A percentile compares a stretch with the other conserved stretches of the same genome.
Conservation (phyloP, 2,113 vertebrate genomes). For the Phylloscopus trochiloides region DNA sequence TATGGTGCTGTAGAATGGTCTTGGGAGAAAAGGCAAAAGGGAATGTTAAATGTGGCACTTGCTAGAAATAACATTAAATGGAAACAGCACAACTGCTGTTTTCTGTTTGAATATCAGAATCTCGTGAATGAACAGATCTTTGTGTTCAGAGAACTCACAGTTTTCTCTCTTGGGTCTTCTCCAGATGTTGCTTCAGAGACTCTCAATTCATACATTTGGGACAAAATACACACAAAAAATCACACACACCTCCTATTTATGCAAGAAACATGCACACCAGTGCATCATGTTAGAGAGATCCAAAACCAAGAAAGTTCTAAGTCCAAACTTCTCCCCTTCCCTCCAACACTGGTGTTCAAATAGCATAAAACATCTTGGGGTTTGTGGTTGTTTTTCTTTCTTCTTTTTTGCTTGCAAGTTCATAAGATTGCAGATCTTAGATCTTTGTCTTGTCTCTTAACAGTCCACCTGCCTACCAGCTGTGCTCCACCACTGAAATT, state of each 20-base stretch:
- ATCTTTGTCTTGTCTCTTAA: neutral
- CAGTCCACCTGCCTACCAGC: slow-evolving; percentile 37
- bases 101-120: neutral
- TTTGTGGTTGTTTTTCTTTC: neutral
- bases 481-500: neutral
- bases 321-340: neutral
- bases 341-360: neutral
- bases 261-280: neutral
- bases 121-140: neutral
- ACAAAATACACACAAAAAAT: neutral
- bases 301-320: neutral
- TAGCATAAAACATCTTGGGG: neutral
- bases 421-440: neutral
- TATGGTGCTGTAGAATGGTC: neutral
- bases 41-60: neutral
- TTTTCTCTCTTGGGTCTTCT: slow-evolving; percentile 13
- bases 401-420: neutral
- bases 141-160: neutral
- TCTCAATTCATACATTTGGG: neutral
- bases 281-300: neutral
- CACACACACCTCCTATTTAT: neutral
- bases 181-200: slow-evolving; percentile 41
- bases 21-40: neutral
- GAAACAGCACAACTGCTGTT: neutral
- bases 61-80: neutral